phyloP scores from a whole-genome alignment of 64 coral and sea anemone genomes.

The Porites australiensis region DNA sequence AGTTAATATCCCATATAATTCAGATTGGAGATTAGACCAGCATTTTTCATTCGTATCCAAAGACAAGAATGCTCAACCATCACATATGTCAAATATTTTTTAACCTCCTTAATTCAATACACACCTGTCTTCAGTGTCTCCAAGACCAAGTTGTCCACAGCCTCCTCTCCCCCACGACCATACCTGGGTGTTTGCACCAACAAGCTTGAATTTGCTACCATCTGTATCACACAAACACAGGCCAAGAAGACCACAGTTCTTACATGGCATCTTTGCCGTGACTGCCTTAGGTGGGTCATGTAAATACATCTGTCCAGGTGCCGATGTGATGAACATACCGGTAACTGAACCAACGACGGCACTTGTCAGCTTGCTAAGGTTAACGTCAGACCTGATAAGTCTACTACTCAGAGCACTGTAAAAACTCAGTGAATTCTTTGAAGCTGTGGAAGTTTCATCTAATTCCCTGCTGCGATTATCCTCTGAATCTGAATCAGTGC shows the following conservation, averaged over 20 bases:
- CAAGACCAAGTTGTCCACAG: slow-evolving; percentile 82
- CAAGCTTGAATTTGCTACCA: slow-evolving; percentile 45
- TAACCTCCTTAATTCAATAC: background rate
- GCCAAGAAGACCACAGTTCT: slow-evolving; percentile 62
- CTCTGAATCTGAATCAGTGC: slow-evolving; percentile 77
- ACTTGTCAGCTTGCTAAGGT: slow-evolving; percentile 87
- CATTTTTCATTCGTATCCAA: too few species aligned
- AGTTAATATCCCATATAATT: too few species aligned
- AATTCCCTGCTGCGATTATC: slow-evolving; percentile 42
- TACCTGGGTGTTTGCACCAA: slow-evolving; percentile 87
- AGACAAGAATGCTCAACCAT: too few species aligned
- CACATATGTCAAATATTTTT: background rate
- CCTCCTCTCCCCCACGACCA: slow-evolving; percentile 91
- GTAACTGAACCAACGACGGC: slow-evolving; percentile 87
- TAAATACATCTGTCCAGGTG: slow-evolving; percentile 37
- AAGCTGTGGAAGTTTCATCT: background rate
- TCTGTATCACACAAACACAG: slow-evolving; percentile 68
- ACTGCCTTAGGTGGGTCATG: slow-evolving; percentile 44
- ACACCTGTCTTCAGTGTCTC: slow-evolving; percentile 76
- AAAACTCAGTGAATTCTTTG: background rate
- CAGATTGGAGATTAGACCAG: too few species aligned
- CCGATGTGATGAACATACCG: slow-evolving; percentile 79
- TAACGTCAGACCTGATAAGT: slow-evolving; percentile 74
- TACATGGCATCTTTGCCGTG: slow-evolving; percentile 33
- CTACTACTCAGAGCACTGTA: slow-evolving; percentile 13